Conservation (phyloP, 2,113 vertebrate species). For the Myrmecobius fasciatus region DNA sequence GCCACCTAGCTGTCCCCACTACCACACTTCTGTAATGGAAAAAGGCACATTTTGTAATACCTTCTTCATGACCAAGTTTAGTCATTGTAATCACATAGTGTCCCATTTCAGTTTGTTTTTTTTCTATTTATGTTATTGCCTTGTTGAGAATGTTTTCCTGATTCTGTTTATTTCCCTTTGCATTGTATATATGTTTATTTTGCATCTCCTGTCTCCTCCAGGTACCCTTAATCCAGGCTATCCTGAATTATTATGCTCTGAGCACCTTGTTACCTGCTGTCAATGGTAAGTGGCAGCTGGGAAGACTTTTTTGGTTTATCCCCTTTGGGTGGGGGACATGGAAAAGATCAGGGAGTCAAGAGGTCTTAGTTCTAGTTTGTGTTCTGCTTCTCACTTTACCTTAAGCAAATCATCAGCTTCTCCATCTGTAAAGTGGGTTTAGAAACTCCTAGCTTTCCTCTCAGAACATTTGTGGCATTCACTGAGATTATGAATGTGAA, state of each 20-base stretch:
- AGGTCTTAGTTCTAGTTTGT: neutral
- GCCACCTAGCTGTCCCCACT: too few relatives aligned
- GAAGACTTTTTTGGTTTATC: neutral
- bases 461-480: neutral
- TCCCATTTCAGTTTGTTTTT: neutral
- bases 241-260: constrained; percentile 75
- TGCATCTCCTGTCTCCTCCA: constrained; percentile 50
- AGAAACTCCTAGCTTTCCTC: neutral
- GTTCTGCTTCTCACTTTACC: neutral
- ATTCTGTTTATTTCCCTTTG: neutral
- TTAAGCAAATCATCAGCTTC: neutral
- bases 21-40: neutral
- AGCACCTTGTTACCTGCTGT: constrained; percentile 56
- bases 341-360: neutral
- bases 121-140: neutral
- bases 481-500: neutral
- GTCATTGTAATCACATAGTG: neutral
- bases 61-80: neutral
- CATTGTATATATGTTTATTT: neutral
- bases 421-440: neutral
- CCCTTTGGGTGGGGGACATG: neutral
- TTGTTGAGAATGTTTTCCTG: neutral
- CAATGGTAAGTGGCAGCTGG: constrained; percentile 78
- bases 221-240: constrained; percentile 75
- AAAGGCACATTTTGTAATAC: neutral